A percentile compares a stretch with the other conserved stretches of the same genome.
These are phyloP conservation scores for Heliconius aoede DNA, from an alignment of 2,888 invertebrate species.

Conservation along the genomic window DNA sequence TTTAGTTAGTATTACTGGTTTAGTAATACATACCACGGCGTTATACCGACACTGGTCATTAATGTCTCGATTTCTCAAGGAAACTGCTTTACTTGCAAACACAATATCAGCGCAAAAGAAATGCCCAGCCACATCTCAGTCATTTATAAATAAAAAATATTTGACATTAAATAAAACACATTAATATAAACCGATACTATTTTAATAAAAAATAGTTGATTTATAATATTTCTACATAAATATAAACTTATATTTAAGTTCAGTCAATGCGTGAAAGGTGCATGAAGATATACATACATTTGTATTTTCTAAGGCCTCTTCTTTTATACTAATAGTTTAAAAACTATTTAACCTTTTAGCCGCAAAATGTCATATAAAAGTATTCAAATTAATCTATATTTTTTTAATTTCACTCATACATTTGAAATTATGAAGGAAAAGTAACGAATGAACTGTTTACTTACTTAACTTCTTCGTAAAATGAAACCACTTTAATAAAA, in stretches of 20 bases:
- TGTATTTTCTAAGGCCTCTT: background rate
- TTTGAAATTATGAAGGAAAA: no score
- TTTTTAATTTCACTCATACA: background rate
- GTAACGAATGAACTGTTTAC: no score
- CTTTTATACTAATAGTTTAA: background rate
- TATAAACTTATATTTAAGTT: constrained; percentile 34
- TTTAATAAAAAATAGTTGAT: constrained; percentile 18
- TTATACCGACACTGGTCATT: no score
- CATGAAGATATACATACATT: constrained; percentile 11
- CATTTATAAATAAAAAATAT: background rate
- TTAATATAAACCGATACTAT: constrained; percentile 2
- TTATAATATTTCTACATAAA: constrained; percentile 55
- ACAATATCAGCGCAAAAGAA: no score
- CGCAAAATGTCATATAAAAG: no score
- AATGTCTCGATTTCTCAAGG: no score
- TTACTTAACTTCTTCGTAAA: no score
- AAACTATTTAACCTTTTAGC: background rate
- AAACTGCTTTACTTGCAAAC: no score
- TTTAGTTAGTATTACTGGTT: no score
- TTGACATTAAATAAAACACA: constrained; percentile 5
- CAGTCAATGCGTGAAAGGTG: constrained; percentile 36
- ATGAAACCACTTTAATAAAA: no score
- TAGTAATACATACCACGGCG: no score
- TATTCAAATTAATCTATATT: background rate
- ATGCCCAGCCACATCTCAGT: no score